Evolutionary conservation across 2,113 vertebrate species (phyloP), one percentile per base, ranked within the genome.

Genomic region (Brachionichthys hirsutus): DNA sequence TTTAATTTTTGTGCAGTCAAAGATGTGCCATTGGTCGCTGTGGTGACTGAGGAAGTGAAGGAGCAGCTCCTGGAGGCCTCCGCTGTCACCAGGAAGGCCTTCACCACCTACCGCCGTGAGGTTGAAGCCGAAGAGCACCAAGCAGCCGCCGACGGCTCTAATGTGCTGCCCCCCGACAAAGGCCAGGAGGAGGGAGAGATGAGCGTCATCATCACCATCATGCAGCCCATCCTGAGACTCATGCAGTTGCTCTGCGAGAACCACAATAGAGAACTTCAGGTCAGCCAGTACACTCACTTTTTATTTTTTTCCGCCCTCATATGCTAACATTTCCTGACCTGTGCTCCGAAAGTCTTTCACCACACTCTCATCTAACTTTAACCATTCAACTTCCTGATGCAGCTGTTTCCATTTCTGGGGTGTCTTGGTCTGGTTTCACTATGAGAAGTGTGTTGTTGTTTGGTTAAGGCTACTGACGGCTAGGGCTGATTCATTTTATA

Each of bases 241-340:
- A 87, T 98, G 90, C 96, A 98, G 89, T 93, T 98, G 56, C 93
- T 98, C 3, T 98, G 96, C 9, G 96, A 98, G 50, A 98, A 98
- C 87, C 96, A 98, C 90, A 98, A 98, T 78, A 91, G 94, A 52
- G 94, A 98, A 36, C 81, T 98, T 72, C 96, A 98, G 96, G 96
- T 98, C 77, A 67, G 84, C 18, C 40, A 6, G 35, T 9, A 30
- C 15, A 10, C 11, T 41, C 35, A 19, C 24, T 19, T 63, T 3
- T 46, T 19, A 9, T 17, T 41, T 61, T 63, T 41, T 24, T 40
- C 40, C 11, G 13, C 1, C 2, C 0, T 12, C 10, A 13, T 49
- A 1, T 22, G 44, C n/a, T 36, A 22, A 52, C 67, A 59, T 70
- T 67, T 73, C 54, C 56, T 67, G 38, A 48, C 43, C 66, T 18